These are phyloP conservation scores for Acanthopleura granulata DNA, from an alignment of 2,888 invertebrate species.

Conservation along the genomic window DNA sequence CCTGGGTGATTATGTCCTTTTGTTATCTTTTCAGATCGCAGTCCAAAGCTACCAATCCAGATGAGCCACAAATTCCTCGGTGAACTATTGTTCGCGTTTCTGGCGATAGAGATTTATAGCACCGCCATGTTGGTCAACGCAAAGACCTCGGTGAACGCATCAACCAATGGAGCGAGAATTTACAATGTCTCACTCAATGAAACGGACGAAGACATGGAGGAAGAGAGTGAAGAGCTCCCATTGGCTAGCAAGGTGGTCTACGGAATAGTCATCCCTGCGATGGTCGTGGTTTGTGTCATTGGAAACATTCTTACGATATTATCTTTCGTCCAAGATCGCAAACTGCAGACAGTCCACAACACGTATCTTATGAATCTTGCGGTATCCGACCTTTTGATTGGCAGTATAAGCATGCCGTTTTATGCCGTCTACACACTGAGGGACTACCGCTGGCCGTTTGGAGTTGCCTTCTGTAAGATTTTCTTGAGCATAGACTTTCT, in stretches of 20 bases:
- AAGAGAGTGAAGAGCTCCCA: not conserved
- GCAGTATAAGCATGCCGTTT: conserved; percentile 44
- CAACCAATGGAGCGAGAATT: too few relatives aligned
- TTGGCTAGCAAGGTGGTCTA: not conserved
- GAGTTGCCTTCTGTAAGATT: conserved; percentile 43
- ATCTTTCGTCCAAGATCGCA: conserved; percentile 41
- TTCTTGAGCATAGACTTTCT: conserved; percentile 45
- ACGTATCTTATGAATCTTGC: conserved; percentile 48
- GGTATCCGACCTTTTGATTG: conserved; percentile 43
- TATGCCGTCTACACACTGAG: conserved; percentile 44
- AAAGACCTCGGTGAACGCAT: too few relatives aligned
- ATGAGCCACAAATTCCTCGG: too few relatives aligned
- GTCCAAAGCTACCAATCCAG: too few relatives aligned
- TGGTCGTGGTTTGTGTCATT: conserved; percentile 36
- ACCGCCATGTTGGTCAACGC: too few relatives aligned
- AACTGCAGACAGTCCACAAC: conserved; percentile 43
- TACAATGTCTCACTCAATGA: too few relatives aligned
- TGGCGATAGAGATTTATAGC: too few relatives aligned
- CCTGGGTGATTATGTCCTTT: too few relatives aligned
- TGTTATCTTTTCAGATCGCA: too few relatives aligned
- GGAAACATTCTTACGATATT: conserved; percentile 50
- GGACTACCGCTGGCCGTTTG: conserved; percentile 44
- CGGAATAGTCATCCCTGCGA: conserved; percentile 30
- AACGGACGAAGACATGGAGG: not conserved
- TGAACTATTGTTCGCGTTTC: too few relatives aligned